phyloP scores from a whole-genome alignment of 2,888 invertebrate species.

The Nyleta sp. region DNA sequence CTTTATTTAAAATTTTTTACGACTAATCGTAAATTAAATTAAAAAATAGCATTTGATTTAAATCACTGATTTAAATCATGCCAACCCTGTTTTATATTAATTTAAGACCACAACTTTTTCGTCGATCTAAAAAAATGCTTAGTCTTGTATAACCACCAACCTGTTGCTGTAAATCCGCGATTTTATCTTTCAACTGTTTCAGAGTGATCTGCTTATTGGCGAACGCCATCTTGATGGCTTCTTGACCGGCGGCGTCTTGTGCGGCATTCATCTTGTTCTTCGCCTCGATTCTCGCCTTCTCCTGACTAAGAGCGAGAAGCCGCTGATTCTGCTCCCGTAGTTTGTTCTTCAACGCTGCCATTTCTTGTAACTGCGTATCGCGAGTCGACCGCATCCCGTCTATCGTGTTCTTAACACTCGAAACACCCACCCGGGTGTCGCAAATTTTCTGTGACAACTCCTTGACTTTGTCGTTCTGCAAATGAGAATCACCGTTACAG shows the following conservation, averaged over 20 bases:
- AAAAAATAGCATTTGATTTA: no score
- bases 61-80: no score
- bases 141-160: slow-evolving; percentile 70
- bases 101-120: no score
- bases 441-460: slow-evolving; percentile 92
- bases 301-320: slow-evolving; percentile 91
- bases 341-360: slow-evolving; percentile 91
- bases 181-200: slow-evolving; percentile 87
- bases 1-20: slow-evolving; percentile 81
- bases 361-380: slow-evolving; percentile 94
- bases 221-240: slow-evolving; percentile 86
- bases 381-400: slow-evolving; percentile 97
- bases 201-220: slow-evolving; percentile 89
- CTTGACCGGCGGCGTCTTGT: slow-evolving; percentile 83
- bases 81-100: neutral
- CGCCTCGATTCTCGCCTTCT: slow-evolving; percentile 91
- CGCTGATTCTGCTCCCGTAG: slow-evolving; percentile 94
- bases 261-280: slow-evolving; percentile 85
- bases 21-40: neutral
- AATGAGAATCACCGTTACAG: no score
- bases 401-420: slow-evolving; percentile 96
- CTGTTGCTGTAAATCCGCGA: slow-evolving; percentile 89
- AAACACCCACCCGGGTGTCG: slow-evolving; percentile 93
- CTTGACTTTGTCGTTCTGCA: slow-evolving; percentile 88
- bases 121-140: slow-evolving; percentile 3